phyloP scores from a whole-genome alignment of 2,797 vertebrate genomes.

The Holocentrus rufus region DNA sequence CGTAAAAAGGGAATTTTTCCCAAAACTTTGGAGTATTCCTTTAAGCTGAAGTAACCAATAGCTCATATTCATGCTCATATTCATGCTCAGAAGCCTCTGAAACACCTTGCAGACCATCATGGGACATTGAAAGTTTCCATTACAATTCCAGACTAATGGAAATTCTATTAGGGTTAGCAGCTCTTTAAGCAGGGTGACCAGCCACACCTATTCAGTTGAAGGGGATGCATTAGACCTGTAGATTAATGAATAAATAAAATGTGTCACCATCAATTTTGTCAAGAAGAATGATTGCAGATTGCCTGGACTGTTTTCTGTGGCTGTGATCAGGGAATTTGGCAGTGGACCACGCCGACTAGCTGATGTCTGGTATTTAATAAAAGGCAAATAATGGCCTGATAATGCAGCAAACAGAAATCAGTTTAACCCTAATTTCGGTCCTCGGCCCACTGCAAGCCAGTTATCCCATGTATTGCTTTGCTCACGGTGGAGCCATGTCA shows the following conservation, averaged over 20 bases:
- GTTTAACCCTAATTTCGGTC: neutral
- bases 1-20: too few species aligned
- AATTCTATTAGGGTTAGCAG: constrained; percentile 16
- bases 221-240: constrained; percentile 11
- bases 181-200: constrained; percentile 16
- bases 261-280: too few species aligned
- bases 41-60: too few species aligned
- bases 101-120: neutral
- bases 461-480: too few species aligned
- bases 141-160: constrained; percentile 41
- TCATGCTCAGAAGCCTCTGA: too few species aligned
- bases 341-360: neutral
- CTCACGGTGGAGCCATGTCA: neutral
- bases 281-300: too few species aligned
- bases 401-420: too few species aligned
- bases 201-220: constrained; percentile 24
- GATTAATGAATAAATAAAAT: constrained; percentile 2
- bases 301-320: neutral
- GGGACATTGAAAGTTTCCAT: constrained; percentile 1
- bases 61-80: too few species aligned
- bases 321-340: neutral
- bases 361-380: constrained; percentile 12
- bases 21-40: too few species aligned
- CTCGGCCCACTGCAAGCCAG: neutral
- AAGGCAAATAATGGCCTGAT: constrained; percentile 12